Base-by-base conservation (phyloP, 2,888 invertebrate species). In the Pterostichus madidus region DNA sequence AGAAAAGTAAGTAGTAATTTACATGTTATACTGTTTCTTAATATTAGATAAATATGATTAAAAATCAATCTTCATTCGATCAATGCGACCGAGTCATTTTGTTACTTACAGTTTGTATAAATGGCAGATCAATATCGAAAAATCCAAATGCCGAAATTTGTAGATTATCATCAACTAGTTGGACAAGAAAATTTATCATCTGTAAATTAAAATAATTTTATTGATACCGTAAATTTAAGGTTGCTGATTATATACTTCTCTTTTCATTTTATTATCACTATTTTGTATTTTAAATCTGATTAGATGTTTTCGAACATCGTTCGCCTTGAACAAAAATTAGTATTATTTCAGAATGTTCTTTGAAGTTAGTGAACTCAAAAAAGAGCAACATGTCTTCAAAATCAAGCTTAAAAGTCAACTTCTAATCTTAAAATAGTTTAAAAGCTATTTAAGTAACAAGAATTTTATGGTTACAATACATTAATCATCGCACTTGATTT, bases 111-210 rank as follows among this genome's bases (percentile, higher is more conserved):
- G 49, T 80, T 52, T 80, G 80, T 11, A 64, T 35, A 53, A 80
- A 80, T 2, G 80, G 80, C 35, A 68, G 8, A 68, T 80, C 80
- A 11, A 80, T 49, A 17, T 80, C 64, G 32, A 80, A 80, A 52
- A 80, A 68, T 13, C 80, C 80, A 15, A 80, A 80, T 11, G 80
- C 80, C 5, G 80, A 68, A 6, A 80, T 80, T 35, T 80, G 80
- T 15, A 80, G 31, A 52, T 32, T 52, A 10, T 80, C 80, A 35
- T 80, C 80, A 0, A 80, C 68, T 39, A 80, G 52, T 31, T 80
- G 68, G 4, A 80, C 68, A 13, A 80, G 11, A 49, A 64, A 80
- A 53, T 80, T 80, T 11, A 80, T 49, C 68, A 80, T 71, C 80
- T 80, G 31, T n/a, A n/a, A n/a, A n/a, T n/a, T n/a, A n/a, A n/a